Evolutionary conservation across 2,888 invertebrate species (phyloP), one percentile per base, ranked within the genome.

Genomic region (Aromia moschata): DNA sequence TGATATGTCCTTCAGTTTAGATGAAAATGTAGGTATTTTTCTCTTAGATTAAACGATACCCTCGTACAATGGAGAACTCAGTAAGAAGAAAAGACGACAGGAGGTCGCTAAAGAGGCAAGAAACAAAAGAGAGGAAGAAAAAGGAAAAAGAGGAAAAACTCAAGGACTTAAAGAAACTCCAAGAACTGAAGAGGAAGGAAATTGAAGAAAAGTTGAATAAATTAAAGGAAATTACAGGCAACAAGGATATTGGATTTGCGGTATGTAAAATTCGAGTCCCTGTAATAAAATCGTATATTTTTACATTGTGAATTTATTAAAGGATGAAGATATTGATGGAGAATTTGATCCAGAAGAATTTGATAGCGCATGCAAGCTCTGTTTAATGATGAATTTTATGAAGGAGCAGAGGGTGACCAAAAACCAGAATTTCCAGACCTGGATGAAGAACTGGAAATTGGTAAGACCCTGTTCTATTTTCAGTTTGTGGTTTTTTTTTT

Each of bases 261-360:
- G 86, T 86, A 67, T 60, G 70, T 68, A 55, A 25, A 18, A 31
- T n/a, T n/a, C n/a, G n/a, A n/a, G n/a, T n/a, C n/a, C n/a, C n/a
- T n/a, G n/a, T n/a, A n/a, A n/a, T n/a, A n/a, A n/a, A n/a, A n/a
- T n/a, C n/a, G n/a, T n/a, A n/a, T 7, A 25, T 3, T 25, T 25
- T 25, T 25, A 5, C 7, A 25, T 25, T 25, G 25, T 25, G 25
- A 5, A 25, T 25, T 25, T 25, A 33, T 11, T 33, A 10, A 81
- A 88, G 82, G 88, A 91, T 62, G 85, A 88, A 4, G 96, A 97
- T 75, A 82, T 98, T 11, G 94, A 97, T 49, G 90, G 87, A 1
- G 95, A 96, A 73, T 96, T 97, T 80, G 94, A 98, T 82, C 96
- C 97, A 0, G 89, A 85, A 5, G 89, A 89, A 60, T 91, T 98